Evolutionary conservation across 2,797 vertebrate species (phyloP).

Genomic region (Silurus lanzhouensis): DNA sequence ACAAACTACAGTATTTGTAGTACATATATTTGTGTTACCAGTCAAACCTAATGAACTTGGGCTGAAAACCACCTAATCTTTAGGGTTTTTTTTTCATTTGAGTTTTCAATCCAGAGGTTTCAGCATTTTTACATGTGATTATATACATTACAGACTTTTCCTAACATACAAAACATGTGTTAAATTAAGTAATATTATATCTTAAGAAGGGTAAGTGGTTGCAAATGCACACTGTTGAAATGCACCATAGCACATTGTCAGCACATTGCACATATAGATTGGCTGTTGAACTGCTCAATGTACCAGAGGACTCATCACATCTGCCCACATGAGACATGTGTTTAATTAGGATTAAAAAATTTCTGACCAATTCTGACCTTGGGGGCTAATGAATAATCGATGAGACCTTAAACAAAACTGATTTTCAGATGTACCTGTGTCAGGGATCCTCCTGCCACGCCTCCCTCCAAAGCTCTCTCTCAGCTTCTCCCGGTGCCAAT

Average conservation of each 20-base stretch:
- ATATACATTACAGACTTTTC: neutral
- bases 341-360: conserved; percentile 32
- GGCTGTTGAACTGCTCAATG: neutral
- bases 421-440: neutral
- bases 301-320: conserved; percentile 29
- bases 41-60: neutral
- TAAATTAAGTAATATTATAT: neutral
- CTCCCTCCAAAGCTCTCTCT: too few species aligned
- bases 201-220: neutral
- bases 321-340: conserved; percentile 33
- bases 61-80: neutral
- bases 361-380: neutral
- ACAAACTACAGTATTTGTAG: too few species aligned
- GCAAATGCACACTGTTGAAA: neutral
- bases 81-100: neutral
- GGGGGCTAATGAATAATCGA: conserved; percentile 19
- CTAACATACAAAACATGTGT: neutral
- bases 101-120: neutral
- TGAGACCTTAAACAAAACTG: neutral
- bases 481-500: too few species aligned
- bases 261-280: neutral
- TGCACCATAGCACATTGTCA: neutral
- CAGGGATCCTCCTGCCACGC: too few species aligned
- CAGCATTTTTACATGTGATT: neutral
- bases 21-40: neutral